These are phyloP conservation scores for Lagodon rhomboides DNA, from an alignment of 2,797 vertebrate species.

Conservation along the genomic window DNA sequence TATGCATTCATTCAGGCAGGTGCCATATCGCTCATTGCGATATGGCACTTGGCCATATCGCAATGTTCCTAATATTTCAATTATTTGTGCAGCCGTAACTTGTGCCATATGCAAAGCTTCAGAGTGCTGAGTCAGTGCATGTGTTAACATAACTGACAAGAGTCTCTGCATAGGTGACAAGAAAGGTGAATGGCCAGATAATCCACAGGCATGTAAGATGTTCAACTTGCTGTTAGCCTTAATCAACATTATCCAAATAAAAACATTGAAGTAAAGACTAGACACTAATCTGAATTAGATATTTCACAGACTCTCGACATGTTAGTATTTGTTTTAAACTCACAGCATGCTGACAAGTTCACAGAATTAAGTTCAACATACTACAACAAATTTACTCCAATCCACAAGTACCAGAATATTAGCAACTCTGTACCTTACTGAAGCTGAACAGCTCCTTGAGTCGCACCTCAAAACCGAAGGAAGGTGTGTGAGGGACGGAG, in stretches of 20 bases:
- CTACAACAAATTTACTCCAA: slow-evolving; percentile 3
- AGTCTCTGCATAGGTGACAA: slow-evolving; percentile 71
- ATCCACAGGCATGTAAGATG: slow-evolving; percentile 67
- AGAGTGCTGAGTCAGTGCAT: slow-evolving; percentile 5
- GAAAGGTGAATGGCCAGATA: slow-evolving; percentile 63
- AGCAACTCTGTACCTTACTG: slow-evolving; percentile 38
- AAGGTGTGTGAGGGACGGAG: slow-evolving; percentile 37
- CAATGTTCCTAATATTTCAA: too few species aligned
- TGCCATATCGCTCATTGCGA: neutral
- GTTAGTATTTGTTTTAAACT: neutral
- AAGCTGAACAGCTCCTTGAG: slow-evolving; percentile 40
- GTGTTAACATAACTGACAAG: slow-evolving; percentile 55
- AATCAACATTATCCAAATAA: slow-evolving; percentile 10
- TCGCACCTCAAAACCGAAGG: slow-evolving; percentile 61
- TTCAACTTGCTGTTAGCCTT: slow-evolving; percentile 35
- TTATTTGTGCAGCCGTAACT: too few species aligned
- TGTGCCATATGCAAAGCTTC: neutral
- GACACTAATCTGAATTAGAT: neutral
- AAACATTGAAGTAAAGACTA: slow-evolving; percentile 4
- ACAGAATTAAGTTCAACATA: neutral
- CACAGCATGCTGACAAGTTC: slow-evolving; percentile 4
- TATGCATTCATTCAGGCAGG: neutral
- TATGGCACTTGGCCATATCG: too few species aligned
- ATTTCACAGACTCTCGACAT: neutral
- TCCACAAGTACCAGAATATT: slow-evolving; percentile 6